Evolutionary conservation across 2,888 invertebrate species (phyloP), one percentile per base, ranked within the genome.

Genomic region (Zhuqinia jingwanae): DNA sequence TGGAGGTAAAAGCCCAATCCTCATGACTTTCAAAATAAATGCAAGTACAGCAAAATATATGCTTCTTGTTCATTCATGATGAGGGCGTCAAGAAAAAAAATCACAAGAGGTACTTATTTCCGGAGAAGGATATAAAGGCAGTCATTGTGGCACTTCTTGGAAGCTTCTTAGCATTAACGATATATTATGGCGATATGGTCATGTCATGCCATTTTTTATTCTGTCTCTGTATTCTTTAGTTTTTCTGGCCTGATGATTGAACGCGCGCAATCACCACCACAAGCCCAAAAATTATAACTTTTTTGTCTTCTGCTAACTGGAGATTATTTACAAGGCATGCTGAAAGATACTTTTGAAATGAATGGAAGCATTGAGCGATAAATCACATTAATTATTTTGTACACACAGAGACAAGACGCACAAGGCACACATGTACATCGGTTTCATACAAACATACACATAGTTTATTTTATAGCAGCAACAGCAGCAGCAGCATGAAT

Each of bases 1-100:
- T 85, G 78, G 78, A 78, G 42, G 77, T 56, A 45, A 68, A 76
- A 77, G 68, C 84, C 68, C 75, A 83, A 63, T 60, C 17, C 78
- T 79, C 60, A 45, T 77, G 77, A 68, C 65, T 60, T 30, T 75
- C 36, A 75, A 56, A 75, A 22, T 25, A 58, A 76, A 73, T 6
- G 22, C 22, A 47, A 10, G 36, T 6, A 36, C 60, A 60, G 15
- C 36, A 36, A 63, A 63, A 15, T 30, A 20, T 45, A 30, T 36
- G 36, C 5, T 27, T 75, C 70, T 45, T 58, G 81, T 50, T 73
- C 58, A 25, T n/a, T n/a, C n/a, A n/a, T n/a, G n/a, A n/a, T n/a
- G n/a, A n/a, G n/a, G n/a, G 25, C 73, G 25, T 53, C 30, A 60
- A n/a, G 45, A 45, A 8, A 50, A 20, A 42, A 42, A 53, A 50